Evolutionary conservation across 2,113 vertebrate species (phyloP), one percentile per base, ranked within the genome.

Genomic region (Bubo bubo): DNA sequence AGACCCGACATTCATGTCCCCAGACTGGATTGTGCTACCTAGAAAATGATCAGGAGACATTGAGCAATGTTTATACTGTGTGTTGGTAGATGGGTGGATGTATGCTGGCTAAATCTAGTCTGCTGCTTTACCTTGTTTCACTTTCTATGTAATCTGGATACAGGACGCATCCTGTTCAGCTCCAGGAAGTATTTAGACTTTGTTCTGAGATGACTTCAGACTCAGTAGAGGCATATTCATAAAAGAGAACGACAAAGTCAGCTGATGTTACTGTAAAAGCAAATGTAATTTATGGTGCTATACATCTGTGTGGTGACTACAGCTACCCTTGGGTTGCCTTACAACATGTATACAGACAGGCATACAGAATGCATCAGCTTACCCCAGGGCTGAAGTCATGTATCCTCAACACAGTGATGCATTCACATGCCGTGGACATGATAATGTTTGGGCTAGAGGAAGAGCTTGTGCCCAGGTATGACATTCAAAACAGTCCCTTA

Each of bases 291-390:
- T 58, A 16, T 8, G 21, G 64, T 47, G 76, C 63, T 70, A 8
- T 50, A 11, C 0, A 7, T 64, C 68, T 41, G 35, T n/a, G 58
- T 20, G 50, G 63, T 58, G 75, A 12, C 74, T 8, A 0, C 39
- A 59, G 23, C 67, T 68, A 34, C 55, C 43, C 59, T 35, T n/a
- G 73, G 43, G 22, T 15, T 76, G 39, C 26, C 1, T 2, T 43
- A 18, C 0, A 0, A 21, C 0, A 1, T 58, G n/a, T 22, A 22
- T 18, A 14, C 28, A 55, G 21, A 21, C 19, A 56, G 55, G 28
- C n/a, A 27, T 24, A 67, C 47, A 15, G 1, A 71, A 32, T 1
- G 0, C 1, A 1, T 22, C 80, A 34, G 35, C n/a, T 70, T 55
- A 17, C 15, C 32, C 67, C 27, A 55, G 20, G 43, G 79, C 49